phyloP scores from a whole-genome alignment of 2,888 invertebrate genomes.

The Brachycybe producta region DNA sequence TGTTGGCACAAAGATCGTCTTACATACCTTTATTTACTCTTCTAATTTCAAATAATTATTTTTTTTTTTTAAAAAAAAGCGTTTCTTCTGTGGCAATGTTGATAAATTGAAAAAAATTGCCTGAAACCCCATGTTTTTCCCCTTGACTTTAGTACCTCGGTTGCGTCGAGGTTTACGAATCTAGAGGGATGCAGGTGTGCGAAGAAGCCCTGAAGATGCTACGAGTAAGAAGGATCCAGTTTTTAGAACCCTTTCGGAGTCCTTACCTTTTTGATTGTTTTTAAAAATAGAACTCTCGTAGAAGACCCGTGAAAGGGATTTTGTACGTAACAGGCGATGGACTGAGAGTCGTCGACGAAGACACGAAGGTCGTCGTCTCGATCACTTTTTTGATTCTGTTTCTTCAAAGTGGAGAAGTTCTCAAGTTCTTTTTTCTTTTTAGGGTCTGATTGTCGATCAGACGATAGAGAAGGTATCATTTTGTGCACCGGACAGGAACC shows the following conservation, averaged over 20 bases:
- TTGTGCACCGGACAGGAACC: constrained; percentile 96
- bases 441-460: constrained; percentile 94
- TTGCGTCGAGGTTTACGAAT: constrained; percentile 98
- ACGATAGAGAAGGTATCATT: constrained; percentile 99
- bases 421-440: constrained; percentile 22
- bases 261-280: background rate
- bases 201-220: constrained; percentile 96
- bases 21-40: no score
- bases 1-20: no score
- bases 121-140: no score
- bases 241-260: background rate
- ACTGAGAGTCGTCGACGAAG: constrained; percentile 92
- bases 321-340: constrained; percentile 90
- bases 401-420: background rate
- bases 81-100: no score
- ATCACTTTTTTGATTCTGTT: background rate
- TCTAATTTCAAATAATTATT: no score
- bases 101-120: no score
- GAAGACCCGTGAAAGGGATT: constrained; percentile 76
- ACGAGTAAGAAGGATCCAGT: constrained; percentile 57
- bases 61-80: no score
- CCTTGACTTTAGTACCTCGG: constrained; percentile 98
- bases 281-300: constrained; percentile 56
- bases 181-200: constrained; percentile 98
- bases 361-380: constrained; percentile 71